A percentile compares a stretch with the other conserved stretches of the same genome.
Conservation (phyloP, 2,888 invertebrate species). For the Morpho deidamia region DNA sequence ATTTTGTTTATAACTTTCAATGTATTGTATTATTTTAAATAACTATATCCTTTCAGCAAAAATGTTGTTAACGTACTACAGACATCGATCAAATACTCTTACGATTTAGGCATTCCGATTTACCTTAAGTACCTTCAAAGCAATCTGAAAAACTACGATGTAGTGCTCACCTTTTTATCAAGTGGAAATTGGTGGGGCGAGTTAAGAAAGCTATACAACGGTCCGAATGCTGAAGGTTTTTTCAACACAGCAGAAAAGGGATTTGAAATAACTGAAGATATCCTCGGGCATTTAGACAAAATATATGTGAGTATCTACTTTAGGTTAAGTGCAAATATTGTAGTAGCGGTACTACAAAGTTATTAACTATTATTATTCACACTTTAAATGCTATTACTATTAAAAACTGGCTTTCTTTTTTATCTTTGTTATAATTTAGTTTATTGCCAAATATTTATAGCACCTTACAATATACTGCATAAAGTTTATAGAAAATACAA, state of each 20-base stretch:
- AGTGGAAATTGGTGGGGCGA: conserved; percentile 64
- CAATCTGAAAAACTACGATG: conserved; percentile 49
- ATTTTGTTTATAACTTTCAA: background rate
- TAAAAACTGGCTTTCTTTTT: no score
- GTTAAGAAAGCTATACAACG: conserved; percentile 46
- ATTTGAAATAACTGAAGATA: conserved; percentile 52
- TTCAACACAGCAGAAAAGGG: conserved; percentile 50
- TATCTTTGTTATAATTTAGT: no score
- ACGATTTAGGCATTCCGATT: conserved; percentile 53
- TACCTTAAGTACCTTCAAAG: conserved; percentile 62
- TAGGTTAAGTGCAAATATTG: no score
- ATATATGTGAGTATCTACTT: conserved; percentile 54
- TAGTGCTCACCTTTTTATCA: conserved; percentile 52
- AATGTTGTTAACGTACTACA: conserved; percentile 41
- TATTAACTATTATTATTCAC: no score
- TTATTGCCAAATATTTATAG: no score
- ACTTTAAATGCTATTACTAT: no score
- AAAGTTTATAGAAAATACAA: no score
- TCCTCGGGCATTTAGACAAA: conserved; percentile 57
- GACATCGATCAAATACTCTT: conserved; percentile 48
- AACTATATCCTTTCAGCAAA: conserved; percentile 39
- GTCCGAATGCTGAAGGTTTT: conserved; percentile 45
- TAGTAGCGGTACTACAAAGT: no score
- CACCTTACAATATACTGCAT: no score
- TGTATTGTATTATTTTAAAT: background rate